Base-by-base conservation (phyloP, 2,113 vertebrate genomes). In the Pholis gunnellus region DNA sequence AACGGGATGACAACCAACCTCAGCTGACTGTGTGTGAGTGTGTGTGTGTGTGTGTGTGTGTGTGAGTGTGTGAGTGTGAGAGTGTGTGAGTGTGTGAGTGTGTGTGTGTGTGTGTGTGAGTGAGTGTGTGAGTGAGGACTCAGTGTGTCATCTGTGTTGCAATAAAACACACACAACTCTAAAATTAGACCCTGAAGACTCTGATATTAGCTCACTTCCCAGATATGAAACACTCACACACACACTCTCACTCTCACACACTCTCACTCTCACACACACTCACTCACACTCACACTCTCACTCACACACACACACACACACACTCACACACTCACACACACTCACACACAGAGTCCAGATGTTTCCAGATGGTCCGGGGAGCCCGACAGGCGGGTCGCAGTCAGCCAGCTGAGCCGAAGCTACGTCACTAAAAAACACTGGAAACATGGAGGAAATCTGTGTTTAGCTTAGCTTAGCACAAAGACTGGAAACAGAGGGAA, bases 181-280 rank as follows among this genome's bases (percentile, higher is more conserved):
- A 91, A 92, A 94, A 92, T 92, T 87, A 92, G 91, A 91, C 85
- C 91, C 93, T 66, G 54, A 88, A 31, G 8, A 34, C 91, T 87
- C 85, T 85, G 70, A 88, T 83, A 89, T 94, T 86, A 93, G 86
- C 91, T 94, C 91, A 93, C 72, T 90, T 89, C 85, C 83, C 82
- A 90, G 75, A 76, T 91, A 79, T 72, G 78, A 52, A 74, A 65
- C 34, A 65, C 27, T 2, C 46, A 66, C 67, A 20, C 68, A 80
- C 68, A 69, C 60, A 8, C 29, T 44, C 15, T 9, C 44, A 31
- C 59, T 50, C 18, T 10, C 13, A 2, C 40, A 6, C 64, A 44
- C 44, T 40, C 34, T 25, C 56, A 31, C 13, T 8, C 57, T 18
- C 57, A 60, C 15, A 34, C 27, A 60, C 27, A 38, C 9, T 22